phyloP scores from a whole-genome alignment of 2,888 invertebrate species.

The Elegia similella region DNA sequence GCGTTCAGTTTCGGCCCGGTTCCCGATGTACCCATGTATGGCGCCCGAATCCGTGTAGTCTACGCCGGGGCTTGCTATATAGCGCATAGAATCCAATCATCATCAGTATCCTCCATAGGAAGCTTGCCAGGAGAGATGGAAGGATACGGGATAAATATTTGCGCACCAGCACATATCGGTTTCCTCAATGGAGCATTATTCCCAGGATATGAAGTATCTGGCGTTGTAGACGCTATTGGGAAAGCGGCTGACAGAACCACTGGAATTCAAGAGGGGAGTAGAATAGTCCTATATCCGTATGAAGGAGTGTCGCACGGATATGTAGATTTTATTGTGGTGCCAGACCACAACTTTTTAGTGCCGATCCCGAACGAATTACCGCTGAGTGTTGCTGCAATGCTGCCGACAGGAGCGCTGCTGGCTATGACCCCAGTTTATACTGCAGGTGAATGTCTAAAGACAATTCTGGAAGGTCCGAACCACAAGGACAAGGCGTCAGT shows the following conservation, averaged over 20 bases:
- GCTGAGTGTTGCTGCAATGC: constrained; percentile 94
- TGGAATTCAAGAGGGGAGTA: constrained; percentile 85
- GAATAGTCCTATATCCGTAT: constrained; percentile 91
- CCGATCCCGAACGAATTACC: constrained; percentile 91
- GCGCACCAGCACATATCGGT: constrained; percentile 86
- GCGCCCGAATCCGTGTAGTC: constrained; percentile 92
- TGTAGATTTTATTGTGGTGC: constrained; percentile 95
- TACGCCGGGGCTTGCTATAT: constrained; percentile 94
- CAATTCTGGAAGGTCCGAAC: constrained; percentile 83
- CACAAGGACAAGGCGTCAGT: constrained; percentile 88
- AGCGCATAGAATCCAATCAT: constrained; percentile 83
- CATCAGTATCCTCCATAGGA: constrained; percentile 84
- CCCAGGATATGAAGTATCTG: constrained; percentile 91
- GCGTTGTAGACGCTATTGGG: constrained; percentile 89
- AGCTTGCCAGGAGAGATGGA: constrained; percentile 73
- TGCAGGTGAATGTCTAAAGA: constrained; percentile 87
- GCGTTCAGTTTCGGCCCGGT: constrained; percentile 94
- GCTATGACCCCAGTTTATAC: constrained; percentile 94
- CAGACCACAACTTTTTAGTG: constrained; percentile 92
- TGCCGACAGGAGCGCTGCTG: constrained; percentile 95
- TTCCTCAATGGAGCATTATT: constrained; percentile 92
- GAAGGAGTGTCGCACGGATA: constrained; percentile 94
- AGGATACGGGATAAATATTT: constrained; percentile 54
- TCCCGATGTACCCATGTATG: constrained; percentile 91
- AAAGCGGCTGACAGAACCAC: constrained; percentile 80